Percentiles rank a stretch among this genome's conserved stretches.
Evolutionary conservation across 1,140 invertebrate species (phyloP).

Genomic region (Pogonomyrmex barbatus): DNA sequence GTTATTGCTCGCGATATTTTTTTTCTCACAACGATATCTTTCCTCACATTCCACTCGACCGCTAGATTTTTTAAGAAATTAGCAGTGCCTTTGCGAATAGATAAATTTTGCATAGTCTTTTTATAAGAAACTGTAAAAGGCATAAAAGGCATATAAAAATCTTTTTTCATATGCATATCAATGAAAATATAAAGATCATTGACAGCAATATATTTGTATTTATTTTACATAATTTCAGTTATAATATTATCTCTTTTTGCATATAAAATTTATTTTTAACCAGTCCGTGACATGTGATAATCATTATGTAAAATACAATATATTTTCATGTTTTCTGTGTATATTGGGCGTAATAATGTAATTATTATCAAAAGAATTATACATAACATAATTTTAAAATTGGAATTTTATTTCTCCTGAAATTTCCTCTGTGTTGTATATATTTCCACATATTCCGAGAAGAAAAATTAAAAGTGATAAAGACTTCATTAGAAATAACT

Average conservation of each 20-base stretch:
- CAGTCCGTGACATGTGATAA: conserved; percentile 36
- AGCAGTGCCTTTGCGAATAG: neutral
- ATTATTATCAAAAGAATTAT: neutral
- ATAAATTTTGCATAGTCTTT: neutral
- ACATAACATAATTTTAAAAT: neutral
- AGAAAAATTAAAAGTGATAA: neutral
- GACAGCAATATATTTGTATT: conserved; percentile 12
- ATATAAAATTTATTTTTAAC: conserved; percentile 37
- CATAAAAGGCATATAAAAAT: neutral
- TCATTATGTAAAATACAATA: conserved; percentile 14
- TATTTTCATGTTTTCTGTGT: neutral
- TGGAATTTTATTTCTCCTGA: neutral
- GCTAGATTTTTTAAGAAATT: conserved; percentile 4
- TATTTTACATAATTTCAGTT: conserved; percentile 18
- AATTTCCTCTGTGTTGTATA: neutral
- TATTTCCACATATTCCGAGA: neutral
- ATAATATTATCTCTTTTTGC: conserved; percentile 3
- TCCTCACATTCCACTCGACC: neutral
- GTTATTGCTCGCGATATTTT: neutral
- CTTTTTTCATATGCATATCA: neutral
- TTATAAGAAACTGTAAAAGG: neutral
- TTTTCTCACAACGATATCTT: neutral
- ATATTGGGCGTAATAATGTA: neutral
- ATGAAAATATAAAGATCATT: conserved; percentile 4
- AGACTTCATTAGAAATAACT: too few relatives aligned